Evolutionary conservation across 2,797 vertebrate species (phyloP), one percentile per base, ranked within the genome.

Genomic region (Euthynnus affinis): DNA sequence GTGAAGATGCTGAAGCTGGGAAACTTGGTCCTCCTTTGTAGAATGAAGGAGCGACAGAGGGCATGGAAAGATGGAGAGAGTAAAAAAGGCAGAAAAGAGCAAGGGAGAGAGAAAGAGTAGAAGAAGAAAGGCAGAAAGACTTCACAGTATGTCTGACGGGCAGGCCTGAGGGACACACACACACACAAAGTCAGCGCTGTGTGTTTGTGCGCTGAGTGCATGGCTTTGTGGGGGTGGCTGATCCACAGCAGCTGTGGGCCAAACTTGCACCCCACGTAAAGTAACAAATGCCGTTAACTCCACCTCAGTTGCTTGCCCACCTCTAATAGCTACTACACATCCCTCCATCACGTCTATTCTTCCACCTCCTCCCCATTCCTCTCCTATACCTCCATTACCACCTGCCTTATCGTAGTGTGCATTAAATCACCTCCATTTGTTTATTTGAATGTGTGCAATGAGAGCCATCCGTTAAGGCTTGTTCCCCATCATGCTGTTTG

Each of bases 391-490:
- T 81, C 89, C 87, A 92, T 91, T 89, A 93, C 87, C 87, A 87
- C 84, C 88, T 83, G 69, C 82, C 89, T 92, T 90, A 92, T 92
- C 86, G 61, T 84, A 17, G 70, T 78, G 84, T 74, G 87, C 88
- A 84, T 94, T 93, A 93, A 95, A 94, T 94, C 93, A 92, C 89
- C 86, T 83, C 88, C 79, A 90, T 94, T 94, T 93, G 92, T 95
- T 94, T 92, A 86, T 94, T 88, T 81, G 88, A 92, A 90, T 72
- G 88, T 87, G 88, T 87, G 89, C 88, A 87, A 93, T 89, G 87
- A 89, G 89, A 93, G 82, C 88, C 93, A 87, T 94, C 93, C 86
- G 74, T 91, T 91, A 84, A 65, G 90, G 92, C 91, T 88, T 83
- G 91, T 93, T 42, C 87, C 88, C 79, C 91, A 90, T 89, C 92